phyloP scores from a whole-genome alignment of 2,797 vertebrate genomes.

The Lates japonicus region DNA sequence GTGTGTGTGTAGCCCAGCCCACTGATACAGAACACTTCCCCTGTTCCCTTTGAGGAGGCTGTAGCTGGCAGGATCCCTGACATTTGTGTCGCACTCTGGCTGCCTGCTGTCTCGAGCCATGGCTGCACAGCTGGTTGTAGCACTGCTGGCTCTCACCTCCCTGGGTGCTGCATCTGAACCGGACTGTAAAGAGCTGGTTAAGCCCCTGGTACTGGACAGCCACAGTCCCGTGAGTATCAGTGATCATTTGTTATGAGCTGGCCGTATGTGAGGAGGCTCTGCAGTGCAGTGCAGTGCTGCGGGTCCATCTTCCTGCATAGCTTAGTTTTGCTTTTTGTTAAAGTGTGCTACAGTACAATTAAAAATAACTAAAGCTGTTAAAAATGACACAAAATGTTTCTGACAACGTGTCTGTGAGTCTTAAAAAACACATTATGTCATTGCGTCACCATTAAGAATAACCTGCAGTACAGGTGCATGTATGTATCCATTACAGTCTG shows the following conservation, averaged over 20 bases:
- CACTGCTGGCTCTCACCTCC: conserved; percentile 78
- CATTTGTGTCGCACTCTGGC: conserved; percentile 61
- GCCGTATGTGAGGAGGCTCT: conserved; percentile 13
- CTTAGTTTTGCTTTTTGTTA: background rate
- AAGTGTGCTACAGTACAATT: background rate
- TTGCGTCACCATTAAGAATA: background rate
- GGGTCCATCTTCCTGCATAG: background rate
- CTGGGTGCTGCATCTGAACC: conserved; percentile 70
- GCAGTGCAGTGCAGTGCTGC: background rate
- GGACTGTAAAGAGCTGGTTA: conserved; percentile 80
- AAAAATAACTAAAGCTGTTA: background rate
- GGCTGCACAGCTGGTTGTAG: conserved; percentile 77
- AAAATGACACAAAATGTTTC: background rate
- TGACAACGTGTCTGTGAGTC: background rate
- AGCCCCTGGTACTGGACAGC: conserved; percentile 81
- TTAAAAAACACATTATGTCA: background rate
- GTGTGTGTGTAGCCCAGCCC: conserved; percentile 59
- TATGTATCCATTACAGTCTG: background rate
- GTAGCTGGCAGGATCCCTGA: conserved; percentile 66
- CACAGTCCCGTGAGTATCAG: conserved; percentile 83
- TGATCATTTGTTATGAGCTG: conserved; percentile 10
- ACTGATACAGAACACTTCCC: conserved; percentile 65
- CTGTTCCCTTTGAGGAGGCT: conserved; percentile 51
- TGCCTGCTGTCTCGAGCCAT: conserved; percentile 74
- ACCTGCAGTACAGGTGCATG: background rate